phyloP scores from a whole-genome alignment of 2,113 vertebrate species.

The Crotalus horridus region DNA sequence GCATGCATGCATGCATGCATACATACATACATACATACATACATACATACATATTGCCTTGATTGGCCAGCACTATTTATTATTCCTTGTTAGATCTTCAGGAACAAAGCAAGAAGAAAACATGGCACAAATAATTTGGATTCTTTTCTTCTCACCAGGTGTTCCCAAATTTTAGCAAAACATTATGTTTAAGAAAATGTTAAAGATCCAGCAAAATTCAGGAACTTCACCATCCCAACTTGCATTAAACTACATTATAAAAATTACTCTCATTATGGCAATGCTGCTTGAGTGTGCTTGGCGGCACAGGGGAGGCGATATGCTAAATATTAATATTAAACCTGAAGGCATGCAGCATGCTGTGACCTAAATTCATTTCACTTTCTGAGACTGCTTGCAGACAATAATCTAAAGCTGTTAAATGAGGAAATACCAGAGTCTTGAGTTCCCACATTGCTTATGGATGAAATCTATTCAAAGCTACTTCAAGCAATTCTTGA shows the following conservation, averaged over 20 bases:
- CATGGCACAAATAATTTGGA: neutral
- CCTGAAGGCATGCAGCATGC: neutral
- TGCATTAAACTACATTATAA: conserved; percentile 12
- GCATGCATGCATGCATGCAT: too few relatives aligned
- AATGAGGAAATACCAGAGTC: neutral
- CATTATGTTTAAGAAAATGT: conserved; percentile 34
- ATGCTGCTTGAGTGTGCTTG: neutral
- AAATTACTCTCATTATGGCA: neutral
- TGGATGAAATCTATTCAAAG: neutral
- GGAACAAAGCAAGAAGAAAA: neutral
- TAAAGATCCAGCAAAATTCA: conserved; percentile 8
- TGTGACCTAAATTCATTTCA: neutral
- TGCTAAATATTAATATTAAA: neutral
- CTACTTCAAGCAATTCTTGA: neutral
- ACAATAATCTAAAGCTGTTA: neutral
- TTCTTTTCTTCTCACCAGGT: neutral
- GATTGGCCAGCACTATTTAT: neutral
- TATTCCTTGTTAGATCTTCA: neutral
- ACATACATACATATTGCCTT: neutral
- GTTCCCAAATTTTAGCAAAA: conserved; percentile 28
- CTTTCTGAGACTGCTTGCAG: fast-evolving
- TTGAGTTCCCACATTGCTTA: neutral
- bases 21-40: neutral
- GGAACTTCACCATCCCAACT: neutral
- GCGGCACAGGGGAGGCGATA: neutral